phyloP scores from a whole-genome alignment of 2,888 invertebrate species.

The Endomychus coccineus region DNA sequence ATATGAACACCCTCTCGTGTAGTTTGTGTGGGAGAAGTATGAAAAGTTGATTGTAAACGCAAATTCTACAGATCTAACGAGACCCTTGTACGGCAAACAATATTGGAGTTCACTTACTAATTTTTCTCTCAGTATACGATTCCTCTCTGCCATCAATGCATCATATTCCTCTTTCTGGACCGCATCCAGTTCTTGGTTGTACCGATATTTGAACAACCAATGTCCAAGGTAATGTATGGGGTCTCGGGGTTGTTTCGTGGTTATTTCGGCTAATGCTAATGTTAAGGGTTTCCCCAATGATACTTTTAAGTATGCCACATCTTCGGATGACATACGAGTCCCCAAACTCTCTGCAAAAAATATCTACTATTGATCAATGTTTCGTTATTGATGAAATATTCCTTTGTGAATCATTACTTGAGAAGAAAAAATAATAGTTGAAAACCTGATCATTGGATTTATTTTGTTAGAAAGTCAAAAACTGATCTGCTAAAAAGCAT shows the following conservation, averaged over 20 bases:
- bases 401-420: too few relatives aligned
- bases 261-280: conserved; percentile 44
- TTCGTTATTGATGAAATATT: too few relatives aligned
- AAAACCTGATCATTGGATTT: too few relatives aligned
- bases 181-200: conserved; percentile 40
- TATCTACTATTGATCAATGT: too few relatives aligned
- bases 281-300: conserved; percentile 39
- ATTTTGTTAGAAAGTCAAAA: too few relatives aligned
- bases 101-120: conserved; percentile 29
- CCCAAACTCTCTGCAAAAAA: conserved; percentile 11
- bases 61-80: too few relatives aligned
- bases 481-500: too few relatives aligned
- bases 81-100: too few relatives aligned
- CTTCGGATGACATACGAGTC: conserved; percentile 32
- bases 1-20: too few relatives aligned
- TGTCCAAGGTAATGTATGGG: conserved; percentile 46
- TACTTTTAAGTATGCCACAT: conserved; percentile 39
- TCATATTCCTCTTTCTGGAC: conserved; percentile 34
- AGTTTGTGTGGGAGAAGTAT: too few relatives aligned
- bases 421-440: too few relatives aligned
- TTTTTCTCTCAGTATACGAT: conserved; percentile 33
- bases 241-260: conserved; percentile 43
- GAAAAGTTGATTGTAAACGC: too few relatives aligned
- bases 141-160: conserved; percentile 35
- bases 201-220: conserved; percentile 46